These are phyloP conservation scores for Mormyrops boulengeri DNA, from an alignment of 2,797 vertebrate genomes.

Conservation along the genomic window DNA sequence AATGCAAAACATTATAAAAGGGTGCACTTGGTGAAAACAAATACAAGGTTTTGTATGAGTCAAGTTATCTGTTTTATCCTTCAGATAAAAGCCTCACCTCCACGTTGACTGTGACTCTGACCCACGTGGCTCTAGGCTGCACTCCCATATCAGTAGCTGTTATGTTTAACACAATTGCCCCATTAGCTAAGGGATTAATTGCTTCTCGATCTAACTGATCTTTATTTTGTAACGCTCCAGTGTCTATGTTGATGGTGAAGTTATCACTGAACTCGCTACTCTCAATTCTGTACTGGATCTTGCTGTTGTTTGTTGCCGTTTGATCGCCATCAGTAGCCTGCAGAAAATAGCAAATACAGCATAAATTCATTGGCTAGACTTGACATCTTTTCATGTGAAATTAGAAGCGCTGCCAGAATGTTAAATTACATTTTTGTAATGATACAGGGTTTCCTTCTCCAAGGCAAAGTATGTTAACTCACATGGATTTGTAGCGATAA, in stretches of 20 bases:
- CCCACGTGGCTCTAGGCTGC: conserved; percentile 41
- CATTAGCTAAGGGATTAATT: conserved; percentile 51
- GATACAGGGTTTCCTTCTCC: background rate
- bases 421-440: background rate
- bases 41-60: background rate
- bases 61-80: background rate
- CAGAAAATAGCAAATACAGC: conserved; percentile 15
- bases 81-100: conserved; percentile 56
- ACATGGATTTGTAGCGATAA: conserved; percentile 53
- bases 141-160: conserved; percentile 68
- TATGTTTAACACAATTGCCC: conserved; percentile 65
- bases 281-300: conserved; percentile 60
- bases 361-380: background rate
- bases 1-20: background rate
- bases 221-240: conserved; percentile 60
- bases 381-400: background rate
- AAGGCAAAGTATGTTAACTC: background rate
- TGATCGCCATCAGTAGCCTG: conserved; percentile 82
- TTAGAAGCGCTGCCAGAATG: background rate
- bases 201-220: conserved; percentile 71
- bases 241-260: conserved; percentile 65
- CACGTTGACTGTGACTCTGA: conserved; percentile 64
- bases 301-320: conserved; percentile 62
- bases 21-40: background rate
- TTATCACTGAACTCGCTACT: conserved; percentile 60